Evolutionary conservation across 2,113 vertebrate species (phyloP).

Genomic region (Turnix velox): DNA sequence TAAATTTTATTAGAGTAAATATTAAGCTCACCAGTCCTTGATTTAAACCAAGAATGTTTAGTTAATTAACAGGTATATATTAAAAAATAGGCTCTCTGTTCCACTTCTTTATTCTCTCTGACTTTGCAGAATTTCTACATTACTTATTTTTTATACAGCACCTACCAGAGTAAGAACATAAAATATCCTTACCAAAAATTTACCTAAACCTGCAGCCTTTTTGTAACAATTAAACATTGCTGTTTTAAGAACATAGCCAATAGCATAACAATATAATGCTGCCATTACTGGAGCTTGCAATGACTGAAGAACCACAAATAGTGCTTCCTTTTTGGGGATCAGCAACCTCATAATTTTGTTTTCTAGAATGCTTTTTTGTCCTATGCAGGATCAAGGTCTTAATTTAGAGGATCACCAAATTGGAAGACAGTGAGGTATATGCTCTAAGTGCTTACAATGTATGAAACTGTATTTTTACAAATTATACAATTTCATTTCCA

Average conservation of each 20-base stretch:
- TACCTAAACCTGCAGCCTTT: background rate
- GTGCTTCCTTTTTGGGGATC: accelerated
- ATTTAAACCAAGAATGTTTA: background rate
- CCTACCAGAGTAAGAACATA: background rate
- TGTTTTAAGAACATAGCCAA: background rate
- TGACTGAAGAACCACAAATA: background rate
- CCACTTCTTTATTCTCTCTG: background rate
- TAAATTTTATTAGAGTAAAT: background rate
- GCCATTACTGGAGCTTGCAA: background rate
- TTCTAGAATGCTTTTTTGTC: background rate
- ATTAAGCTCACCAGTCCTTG: background rate
- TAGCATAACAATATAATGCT: background rate
- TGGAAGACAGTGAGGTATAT: accelerated
- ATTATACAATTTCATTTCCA: background rate
- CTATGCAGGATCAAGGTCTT: background rate
- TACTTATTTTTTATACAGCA: background rate
- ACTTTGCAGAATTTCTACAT: background rate
- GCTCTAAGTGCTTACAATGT: background rate
- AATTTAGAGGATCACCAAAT: background rate
- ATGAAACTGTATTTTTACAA: background rate
- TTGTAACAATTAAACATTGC: background rate
- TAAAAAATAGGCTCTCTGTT: background rate
- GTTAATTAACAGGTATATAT: background rate
- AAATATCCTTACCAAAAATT: background rate
- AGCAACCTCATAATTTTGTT: background rate